Percentiles rank a stretch among this genome's conserved stretches.
Conservation (phyloP, 2,888 invertebrate species). For the Steinernema hermaphroditum region DNA sequence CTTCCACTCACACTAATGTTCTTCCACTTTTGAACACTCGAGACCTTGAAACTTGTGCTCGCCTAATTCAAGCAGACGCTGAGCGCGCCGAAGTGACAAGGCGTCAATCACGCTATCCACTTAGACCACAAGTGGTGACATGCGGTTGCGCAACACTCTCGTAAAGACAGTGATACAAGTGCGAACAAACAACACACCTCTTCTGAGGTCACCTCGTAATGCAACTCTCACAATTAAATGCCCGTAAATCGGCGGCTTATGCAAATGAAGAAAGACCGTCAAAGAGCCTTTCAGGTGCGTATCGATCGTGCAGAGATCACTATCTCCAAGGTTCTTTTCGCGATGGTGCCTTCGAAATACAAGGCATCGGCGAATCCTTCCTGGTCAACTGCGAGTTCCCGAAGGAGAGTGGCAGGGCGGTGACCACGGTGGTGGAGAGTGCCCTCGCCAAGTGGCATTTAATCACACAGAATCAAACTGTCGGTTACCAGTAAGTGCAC, state of each 20-base stretch:
- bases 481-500: conserved; percentile 42
- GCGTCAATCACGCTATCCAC: conserved; percentile 4
- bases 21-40: not conserved
- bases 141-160: not conserved
- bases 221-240: not conserved
- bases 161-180: not conserved
- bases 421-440: conserved; percentile 39
- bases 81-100: not conserved
- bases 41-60: not conserved
- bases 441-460: conserved; percentile 42
- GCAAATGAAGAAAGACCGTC: not conserved
- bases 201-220: not conserved
- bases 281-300: not conserved
- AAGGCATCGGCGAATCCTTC: not conserved
- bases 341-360: not conserved
- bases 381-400: conserved; percentile 18
- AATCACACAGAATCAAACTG: conserved; percentile 36
- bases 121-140: conserved; percentile 5
- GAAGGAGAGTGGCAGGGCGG: conserved; percentile 13
- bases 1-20: not conserved
- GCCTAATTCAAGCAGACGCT: not conserved
- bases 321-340: not conserved
- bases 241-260: not conserved
- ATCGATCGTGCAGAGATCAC: conserved; percentile 19
- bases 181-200: not conserved